Evolutionary conservation across 2,797 vertebrate species (phyloP).

Genomic region (Pitangus sulphuratus): DNA sequence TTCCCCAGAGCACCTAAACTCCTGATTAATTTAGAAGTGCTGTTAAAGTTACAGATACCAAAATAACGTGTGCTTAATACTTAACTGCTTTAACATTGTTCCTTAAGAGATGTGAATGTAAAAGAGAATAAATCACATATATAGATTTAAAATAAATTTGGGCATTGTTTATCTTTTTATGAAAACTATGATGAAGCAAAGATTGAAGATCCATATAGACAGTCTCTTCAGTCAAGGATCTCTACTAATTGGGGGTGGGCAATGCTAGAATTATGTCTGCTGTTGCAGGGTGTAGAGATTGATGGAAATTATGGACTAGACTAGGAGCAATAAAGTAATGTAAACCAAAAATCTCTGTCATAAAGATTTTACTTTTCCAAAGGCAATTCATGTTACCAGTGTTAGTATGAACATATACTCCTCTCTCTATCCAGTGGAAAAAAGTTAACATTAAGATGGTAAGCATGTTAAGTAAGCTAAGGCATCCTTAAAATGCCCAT

Average conservation of each 20-base stretch:
- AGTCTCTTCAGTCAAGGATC: not conserved
- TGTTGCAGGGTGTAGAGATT: not conserved
- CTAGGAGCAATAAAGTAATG: not conserved
- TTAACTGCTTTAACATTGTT: not conserved
- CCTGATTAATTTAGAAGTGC: not conserved
- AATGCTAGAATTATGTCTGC: not conserved
- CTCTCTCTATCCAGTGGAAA: not conserved
- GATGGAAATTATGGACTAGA: not conserved
- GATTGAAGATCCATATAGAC: not conserved
- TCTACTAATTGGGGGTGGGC: fast-evolving
- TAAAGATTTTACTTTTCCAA: not conserved
- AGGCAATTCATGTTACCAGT: not conserved
- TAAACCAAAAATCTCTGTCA: not conserved
- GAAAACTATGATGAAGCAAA: not conserved
- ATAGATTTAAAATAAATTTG: not conserved
- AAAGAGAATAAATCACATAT: not conserved
- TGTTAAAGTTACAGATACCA: not conserved
- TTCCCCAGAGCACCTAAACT: not conserved
- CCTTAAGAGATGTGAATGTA: not conserved
- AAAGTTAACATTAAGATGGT: not conserved
- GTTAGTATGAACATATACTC: not conserved
- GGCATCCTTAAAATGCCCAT: not conserved
- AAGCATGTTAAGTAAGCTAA: not conserved
- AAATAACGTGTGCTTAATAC: not conserved
- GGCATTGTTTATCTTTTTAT: not conserved